A percentile compares a stretch with the other conserved stretches of the same genome.
Conservation (phyloP, 1,140 invertebrate species). For the Ceratosolen fusciceps region DNA sequence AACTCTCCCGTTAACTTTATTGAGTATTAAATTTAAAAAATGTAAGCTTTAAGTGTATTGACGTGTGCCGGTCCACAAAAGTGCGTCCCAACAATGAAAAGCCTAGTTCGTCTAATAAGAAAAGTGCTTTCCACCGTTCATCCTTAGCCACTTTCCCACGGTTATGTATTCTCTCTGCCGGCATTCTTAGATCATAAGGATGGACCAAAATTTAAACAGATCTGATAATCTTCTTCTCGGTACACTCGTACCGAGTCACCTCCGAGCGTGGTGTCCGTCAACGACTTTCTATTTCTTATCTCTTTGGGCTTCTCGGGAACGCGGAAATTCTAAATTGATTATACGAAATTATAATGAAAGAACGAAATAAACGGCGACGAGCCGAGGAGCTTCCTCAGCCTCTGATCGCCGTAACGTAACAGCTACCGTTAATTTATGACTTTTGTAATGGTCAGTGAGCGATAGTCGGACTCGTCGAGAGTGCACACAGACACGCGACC, state of each 20-base stretch:
- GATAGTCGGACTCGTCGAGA: neutral
- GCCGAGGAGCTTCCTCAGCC: neutral
- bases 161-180: constrained; percentile 15
- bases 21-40: too few relatives aligned
- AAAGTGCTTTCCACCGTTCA: too few relatives aligned
- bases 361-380: neutral
- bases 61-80: constrained; percentile 13
- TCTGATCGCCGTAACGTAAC: neutral
- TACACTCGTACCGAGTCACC: neutral
- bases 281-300: neutral
- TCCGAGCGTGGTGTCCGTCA: neutral
- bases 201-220: constrained; percentile 17
- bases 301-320: neutral
- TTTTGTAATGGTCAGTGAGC: constrained; percentile 27
- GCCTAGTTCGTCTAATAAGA: too few relatives aligned
- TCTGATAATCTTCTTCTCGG: constrained; percentile 21
- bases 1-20: too few relatives aligned
- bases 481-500: neutral
- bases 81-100: neutral
- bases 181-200: neutral
- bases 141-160: too few relatives aligned
- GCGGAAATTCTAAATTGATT: too few relatives aligned
- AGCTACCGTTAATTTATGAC: constrained; percentile 8
- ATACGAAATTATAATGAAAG: too few relatives aligned
- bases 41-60: too few relatives aligned